These are phyloP conservation scores for Neoscelio sp. DNA, from an alignment of 2,888 invertebrate genomes.

Conservation along the genomic window DNA sequence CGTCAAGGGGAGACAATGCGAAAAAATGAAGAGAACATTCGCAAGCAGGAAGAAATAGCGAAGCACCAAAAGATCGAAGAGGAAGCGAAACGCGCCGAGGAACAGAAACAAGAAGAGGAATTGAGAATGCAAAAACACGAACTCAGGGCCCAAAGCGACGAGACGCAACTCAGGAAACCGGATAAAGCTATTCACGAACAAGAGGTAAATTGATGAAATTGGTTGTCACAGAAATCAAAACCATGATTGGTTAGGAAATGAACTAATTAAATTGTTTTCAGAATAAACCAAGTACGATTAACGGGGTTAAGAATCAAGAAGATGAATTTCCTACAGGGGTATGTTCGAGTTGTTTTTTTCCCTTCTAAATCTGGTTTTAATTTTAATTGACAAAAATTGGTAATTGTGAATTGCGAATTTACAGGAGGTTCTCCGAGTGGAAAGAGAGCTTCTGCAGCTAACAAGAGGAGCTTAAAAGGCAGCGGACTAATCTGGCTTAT, in stretches of 20 bases:
- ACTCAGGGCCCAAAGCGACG: slow-evolving; percentile 80
- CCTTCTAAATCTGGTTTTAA: not conserved
- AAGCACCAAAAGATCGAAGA: slow-evolving; percentile 67
- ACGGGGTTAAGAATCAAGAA: slow-evolving; percentile 74
- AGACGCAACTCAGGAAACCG: slow-evolving; percentile 85
- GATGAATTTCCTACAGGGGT: slow-evolving; percentile 80
- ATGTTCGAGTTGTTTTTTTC: slow-evolving; percentile 65
- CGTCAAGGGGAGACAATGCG: slow-evolving; percentile 79
- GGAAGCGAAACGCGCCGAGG: slow-evolving; percentile 73
- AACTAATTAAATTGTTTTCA: slow-evolving; percentile 73
- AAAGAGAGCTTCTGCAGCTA: slow-evolving; percentile 91
- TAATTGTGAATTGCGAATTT: slow-evolving; percentile 30
- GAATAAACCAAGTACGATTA: slow-evolving; percentile 75
- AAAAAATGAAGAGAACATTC: slow-evolving; percentile 79
- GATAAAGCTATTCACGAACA: slow-evolving; percentile 88
- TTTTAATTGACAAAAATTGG: slow-evolving; percentile 5
- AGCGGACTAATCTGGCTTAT: slow-evolving; percentile 88
- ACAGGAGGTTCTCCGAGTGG: slow-evolving; percentile 90
- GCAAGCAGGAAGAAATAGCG: slow-evolving; percentile 75
- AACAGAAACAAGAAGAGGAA: slow-evolving; percentile 74
- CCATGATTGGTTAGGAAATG: too few species aligned
- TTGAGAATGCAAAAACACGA: slow-evolving; percentile 74
- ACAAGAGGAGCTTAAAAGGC: slow-evolving; percentile 90
- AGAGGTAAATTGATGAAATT: slow-evolving; percentile 86
- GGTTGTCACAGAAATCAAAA: too few species aligned